Conservation (phyloP, 2,888 invertebrate species). For the Lithophane semibrunnea region DNA sequence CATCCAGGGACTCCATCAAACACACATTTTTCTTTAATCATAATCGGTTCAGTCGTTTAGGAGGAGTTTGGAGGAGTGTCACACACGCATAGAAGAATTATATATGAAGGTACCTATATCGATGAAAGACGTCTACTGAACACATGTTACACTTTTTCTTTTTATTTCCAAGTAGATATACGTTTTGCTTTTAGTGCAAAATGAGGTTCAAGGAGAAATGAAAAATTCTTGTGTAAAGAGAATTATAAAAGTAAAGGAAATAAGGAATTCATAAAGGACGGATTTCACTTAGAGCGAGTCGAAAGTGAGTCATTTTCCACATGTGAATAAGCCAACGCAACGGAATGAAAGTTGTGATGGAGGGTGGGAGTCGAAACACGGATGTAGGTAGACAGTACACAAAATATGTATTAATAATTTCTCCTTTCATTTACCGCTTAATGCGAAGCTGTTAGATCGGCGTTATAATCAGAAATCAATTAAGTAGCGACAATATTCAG, state of each 20-base stretch:
- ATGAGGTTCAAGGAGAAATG: not conserved
- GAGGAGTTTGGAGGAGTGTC: not conserved
- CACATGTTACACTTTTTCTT: not conserved
- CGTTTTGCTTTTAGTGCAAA: constrained; percentile 19
- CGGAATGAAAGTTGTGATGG: constrained; percentile 24
- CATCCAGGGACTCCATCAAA: not conserved
- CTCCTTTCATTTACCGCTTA: constrained; percentile 25
- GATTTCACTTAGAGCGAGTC: constrained; percentile 54
- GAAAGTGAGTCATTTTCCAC: constrained; percentile 40
- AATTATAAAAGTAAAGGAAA: constrained; percentile 39
- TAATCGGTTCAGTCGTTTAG: not conserved
- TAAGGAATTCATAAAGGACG: constrained; percentile 48
- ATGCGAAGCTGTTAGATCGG: constrained; percentile 9
- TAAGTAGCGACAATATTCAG: constrained; percentile 30
- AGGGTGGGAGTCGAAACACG: not conserved
- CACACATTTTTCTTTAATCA: not conserved
- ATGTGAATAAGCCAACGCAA: constrained; percentile 29
- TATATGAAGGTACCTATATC: not conserved
- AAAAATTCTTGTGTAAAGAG: constrained; percentile 16
- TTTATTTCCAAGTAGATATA: not conserved
- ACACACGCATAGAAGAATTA: too few species aligned
- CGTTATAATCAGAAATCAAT: constrained; percentile 47
- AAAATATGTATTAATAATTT: constrained; percentile 23
- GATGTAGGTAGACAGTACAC: not conserved
- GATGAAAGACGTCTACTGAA: not conserved